Evolutionary conservation across 2,113 vertebrate species (phyloP), one percentile per base, ranked within the genome.

Genomic region (Rattus rattus): DNA sequence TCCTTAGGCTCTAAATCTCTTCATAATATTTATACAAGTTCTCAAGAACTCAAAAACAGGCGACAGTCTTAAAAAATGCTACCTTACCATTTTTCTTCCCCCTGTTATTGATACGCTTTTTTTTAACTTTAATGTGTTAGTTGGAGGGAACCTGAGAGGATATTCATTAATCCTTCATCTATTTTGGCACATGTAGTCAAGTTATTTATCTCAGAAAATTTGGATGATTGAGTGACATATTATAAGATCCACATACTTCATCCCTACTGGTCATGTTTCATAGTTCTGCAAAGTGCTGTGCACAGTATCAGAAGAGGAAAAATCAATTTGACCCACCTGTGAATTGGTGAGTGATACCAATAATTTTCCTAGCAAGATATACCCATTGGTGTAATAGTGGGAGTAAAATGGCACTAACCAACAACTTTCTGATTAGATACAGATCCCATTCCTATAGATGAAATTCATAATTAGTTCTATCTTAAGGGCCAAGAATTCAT

Each of bases 151-250:
- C 14, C 14, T 65, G 5, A 1, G 67, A 75, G 3, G 65, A 81
- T 84, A n/a, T 88, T 94, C 72, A 85, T 89, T 91, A 86, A 88
- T 81, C 70, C 13, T 77, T 92, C 16, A 84, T 90, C 54, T 88
- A 70, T 76, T 90, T 16, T 87, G 92, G 43, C 28, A 89, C 30
- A 30, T 30, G 6, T 39, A 85, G 14, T 65, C n/a, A 33, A 85
- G 19, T 19, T 84, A 84, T 59, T 39, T 43, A 84, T 8, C 80
- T 61, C 59, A 61, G n/a, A 17, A 83, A 26, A 4, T 4, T 84
- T 43, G 12, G 16, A 43, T 39, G 56, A 39, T 9, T 61, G 59
- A 59, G n/a, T 39, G 80, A 9, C 24, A 36, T 39, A 17, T 28
- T 59, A 5, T 61, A 83, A 39, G 20, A 39, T 20, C 20, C 39